Conservation (phyloP, 2,113 vertebrate genomes). For the Platichthys stellatus region DNA sequence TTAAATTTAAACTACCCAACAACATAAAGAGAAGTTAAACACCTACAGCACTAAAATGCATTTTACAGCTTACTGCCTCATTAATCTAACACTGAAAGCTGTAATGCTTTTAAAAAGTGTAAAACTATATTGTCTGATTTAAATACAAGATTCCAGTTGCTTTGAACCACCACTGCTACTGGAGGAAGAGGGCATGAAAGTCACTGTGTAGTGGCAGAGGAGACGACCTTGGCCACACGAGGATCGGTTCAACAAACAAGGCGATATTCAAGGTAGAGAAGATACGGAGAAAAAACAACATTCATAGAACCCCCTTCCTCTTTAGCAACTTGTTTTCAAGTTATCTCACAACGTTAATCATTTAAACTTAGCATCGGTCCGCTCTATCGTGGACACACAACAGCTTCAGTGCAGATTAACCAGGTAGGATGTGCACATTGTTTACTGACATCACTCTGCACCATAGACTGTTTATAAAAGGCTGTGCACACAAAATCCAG, state of each 20-base stretch:
- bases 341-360: too few relatives aligned
- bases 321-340: too few relatives aligned
- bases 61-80: slow-evolving; percentile 19
- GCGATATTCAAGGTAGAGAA: not conserved
- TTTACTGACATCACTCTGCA: too few relatives aligned
- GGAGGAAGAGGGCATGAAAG: not conserved
- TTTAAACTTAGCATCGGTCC: too few relatives aligned
- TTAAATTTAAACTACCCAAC: slow-evolving; percentile 21
- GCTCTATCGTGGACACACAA: too few relatives aligned
- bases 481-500: too few relatives aligned
- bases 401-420: too few relatives aligned
- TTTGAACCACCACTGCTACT: not conserved
- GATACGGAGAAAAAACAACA: not conserved
- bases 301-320: not conserved
- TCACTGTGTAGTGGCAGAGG: not conserved
- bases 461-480: too few relatives aligned
- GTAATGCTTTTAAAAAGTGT: not conserved
- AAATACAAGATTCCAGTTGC: not conserved
- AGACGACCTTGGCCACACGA: not conserved
- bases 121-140: not conserved
- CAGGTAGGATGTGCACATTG: too few relatives aligned
- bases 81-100: slow-evolving; percentile 20
- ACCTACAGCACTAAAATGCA: slow-evolving; percentile 19
- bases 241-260: not conserved
- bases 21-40: not conserved